These are phyloP conservation scores for Tetrao urogallus DNA, from an alignment of 2,113 vertebrate genomes.

Conservation along the genomic window DNA sequence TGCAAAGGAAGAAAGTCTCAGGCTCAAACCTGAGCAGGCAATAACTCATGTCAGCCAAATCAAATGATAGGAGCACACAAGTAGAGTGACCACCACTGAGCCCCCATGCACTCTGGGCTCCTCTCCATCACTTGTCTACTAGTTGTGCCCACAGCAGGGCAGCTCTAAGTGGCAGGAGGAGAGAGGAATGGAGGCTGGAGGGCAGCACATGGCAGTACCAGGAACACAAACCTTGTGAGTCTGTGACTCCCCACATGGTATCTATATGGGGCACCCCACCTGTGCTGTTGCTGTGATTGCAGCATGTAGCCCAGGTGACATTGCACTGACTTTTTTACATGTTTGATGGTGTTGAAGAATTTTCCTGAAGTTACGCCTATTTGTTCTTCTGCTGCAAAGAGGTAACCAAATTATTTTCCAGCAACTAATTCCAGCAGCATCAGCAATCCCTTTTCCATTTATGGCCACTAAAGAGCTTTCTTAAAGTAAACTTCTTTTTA, in stretches of 20 bases:
- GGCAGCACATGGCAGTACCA: background rate
- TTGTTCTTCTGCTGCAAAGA: background rate
- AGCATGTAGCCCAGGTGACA: background rate
- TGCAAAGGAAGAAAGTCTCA: background rate
- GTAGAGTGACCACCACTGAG: background rate
- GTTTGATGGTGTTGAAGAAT: background rate
- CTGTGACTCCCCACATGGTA: background rate
- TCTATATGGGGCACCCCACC: background rate
- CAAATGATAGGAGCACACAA: background rate
- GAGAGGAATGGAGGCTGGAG: background rate
- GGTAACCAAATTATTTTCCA: background rate
- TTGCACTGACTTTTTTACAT: background rate
- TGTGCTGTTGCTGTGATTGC: background rate
- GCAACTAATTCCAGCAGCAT: background rate
- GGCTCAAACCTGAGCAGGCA: background rate
- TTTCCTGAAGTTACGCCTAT: background rate
- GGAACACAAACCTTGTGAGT: background rate
- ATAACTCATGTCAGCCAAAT: background rate
- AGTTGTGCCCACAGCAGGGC: background rate
- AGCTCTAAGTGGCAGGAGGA: background rate
- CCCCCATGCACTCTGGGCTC: accelerated
- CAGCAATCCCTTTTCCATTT: background rate
- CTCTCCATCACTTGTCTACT: background rate
- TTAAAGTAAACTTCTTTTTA: background rate
- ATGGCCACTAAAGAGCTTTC: background rate